A percentile compares a stretch with the other conserved stretches of the same genome.
Conservation (phyloP, 2,888 invertebrate species). For the Mongoloraphidia duomilia region DNA sequence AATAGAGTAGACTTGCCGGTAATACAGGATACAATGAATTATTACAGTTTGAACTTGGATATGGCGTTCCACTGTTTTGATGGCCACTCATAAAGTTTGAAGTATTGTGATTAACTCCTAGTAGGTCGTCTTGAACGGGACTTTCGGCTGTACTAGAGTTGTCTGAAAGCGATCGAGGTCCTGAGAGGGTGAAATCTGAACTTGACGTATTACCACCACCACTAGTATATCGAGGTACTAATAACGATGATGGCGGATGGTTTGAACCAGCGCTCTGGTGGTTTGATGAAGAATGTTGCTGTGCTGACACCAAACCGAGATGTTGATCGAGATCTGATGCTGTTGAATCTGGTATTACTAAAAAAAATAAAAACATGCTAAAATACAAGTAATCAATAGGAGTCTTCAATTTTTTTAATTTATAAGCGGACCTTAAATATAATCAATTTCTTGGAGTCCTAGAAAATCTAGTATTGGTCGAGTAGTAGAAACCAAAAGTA, state of each 20-base stretch:
- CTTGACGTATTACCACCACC: constrained; percentile 37
- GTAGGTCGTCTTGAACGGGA: constrained; percentile 64
- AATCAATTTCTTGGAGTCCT: too few species aligned
- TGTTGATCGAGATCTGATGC: constrained; percentile 62
- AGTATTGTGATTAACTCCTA: constrained; percentile 35
- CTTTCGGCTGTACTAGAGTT: constrained; percentile 72
- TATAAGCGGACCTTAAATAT: too few species aligned
- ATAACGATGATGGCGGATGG: constrained; percentile 33
- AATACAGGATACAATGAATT: constrained; percentile 63
- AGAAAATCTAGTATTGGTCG: too few species aligned
- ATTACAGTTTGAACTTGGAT: constrained; percentile 48
- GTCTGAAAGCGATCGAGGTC: constrained; percentile 66
- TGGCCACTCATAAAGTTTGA: constrained; percentile 30
- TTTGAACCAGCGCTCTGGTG: constrained; percentile 24
- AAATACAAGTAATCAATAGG: background rate
- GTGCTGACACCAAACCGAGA: constrained; percentile 45
- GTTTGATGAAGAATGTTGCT: constrained; percentile 36
- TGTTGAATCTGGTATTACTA: constrained; percentile 67
- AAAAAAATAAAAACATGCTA: constrained; percentile 7
- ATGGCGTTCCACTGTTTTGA: constrained; percentile 39
- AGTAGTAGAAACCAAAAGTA: too few species aligned
- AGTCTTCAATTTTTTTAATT: too few species aligned
- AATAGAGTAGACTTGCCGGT: constrained; percentile 69
- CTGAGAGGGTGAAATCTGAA: constrained; percentile 46
- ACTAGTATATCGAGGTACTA: constrained; percentile 51